phyloP scores from a whole-genome alignment of 2,888 invertebrate genomes.

The Habrosyne pyritoides region DNA sequence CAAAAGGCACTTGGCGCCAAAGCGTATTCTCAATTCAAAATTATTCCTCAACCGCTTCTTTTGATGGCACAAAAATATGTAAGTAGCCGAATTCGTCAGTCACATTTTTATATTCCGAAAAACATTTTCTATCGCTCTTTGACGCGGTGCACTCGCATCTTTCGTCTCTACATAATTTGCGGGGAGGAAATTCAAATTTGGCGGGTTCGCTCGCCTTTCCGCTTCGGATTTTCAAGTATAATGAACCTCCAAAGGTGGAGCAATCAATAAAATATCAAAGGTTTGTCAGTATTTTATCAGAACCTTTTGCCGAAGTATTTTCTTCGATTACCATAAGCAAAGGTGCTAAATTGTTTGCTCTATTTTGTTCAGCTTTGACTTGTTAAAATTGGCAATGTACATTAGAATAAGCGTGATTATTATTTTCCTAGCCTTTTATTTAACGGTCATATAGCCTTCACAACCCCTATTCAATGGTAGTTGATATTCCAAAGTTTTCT shows the following conservation, averaged over 20 bases:
- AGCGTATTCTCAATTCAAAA: constrained; percentile 84
- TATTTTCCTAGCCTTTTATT: no score
- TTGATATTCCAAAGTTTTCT: no score
- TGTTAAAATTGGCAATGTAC: no score
- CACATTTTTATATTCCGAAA: constrained; percentile 68
- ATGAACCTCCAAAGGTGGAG: constrained; percentile 75
- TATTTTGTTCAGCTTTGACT: not conserved
- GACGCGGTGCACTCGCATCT: constrained; percentile 20
- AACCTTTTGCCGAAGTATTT: constrained; percentile 25
- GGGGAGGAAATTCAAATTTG: constrained; percentile 82
- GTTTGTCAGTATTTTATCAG: constrained; percentile 33
- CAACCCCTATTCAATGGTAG: no score
- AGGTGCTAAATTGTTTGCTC: not conserved
- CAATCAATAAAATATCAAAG: constrained; percentile 76
- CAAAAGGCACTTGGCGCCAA: constrained; percentile 80
- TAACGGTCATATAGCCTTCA: no score
- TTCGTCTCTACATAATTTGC: constrained; percentile 52
- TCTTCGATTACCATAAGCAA: constrained; percentile 1
- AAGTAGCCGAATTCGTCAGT: constrained; percentile 78
- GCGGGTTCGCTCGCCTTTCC: constrained; percentile 80
- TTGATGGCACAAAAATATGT: constrained; percentile 82
- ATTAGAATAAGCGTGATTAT: no score
- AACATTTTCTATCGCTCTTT: constrained; percentile 53
- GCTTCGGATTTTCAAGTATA: constrained; percentile 73
- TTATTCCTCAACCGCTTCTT: constrained; percentile 79